Evolutionary conservation across 2,888 invertebrate genomes (phyloP).

Genomic region (Chloromyia formosa): DNA sequence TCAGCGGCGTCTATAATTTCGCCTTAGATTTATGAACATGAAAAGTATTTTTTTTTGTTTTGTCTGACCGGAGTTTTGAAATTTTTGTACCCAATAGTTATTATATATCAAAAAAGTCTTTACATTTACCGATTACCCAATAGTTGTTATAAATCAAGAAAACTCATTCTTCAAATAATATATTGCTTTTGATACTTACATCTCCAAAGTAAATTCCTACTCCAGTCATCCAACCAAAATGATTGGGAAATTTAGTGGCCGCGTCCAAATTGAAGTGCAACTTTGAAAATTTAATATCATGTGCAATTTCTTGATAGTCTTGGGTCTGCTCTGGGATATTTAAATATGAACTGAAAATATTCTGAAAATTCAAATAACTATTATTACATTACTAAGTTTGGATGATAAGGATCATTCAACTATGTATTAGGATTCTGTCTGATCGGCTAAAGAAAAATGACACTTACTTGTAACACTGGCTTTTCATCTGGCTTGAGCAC

Average conservation of each 20-base stretch:
- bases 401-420: no score
- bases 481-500: constrained; percentile 79
- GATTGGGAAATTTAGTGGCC: constrained; percentile 73
- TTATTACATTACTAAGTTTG: no score
- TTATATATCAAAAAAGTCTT: no score
- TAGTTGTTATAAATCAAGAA: no score
- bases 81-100: no score
- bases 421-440: no score
- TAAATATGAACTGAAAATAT: constrained; percentile 80
- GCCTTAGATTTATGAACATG: no score
- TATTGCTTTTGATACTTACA: constrained; percentile 64
- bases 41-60: no score
- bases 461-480: constrained; percentile 68
- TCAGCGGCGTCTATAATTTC: no score
- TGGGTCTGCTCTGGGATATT: constrained; percentile 71
- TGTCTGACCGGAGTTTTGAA: no score
- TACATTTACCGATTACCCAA: no score
- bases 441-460: no score
- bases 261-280: constrained; percentile 80
- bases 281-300: constrained; percentile 78
- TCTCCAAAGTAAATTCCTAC: constrained; percentile 83
- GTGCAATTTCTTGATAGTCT: constrained; percentile 77
- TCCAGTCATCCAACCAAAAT: constrained; percentile 89
- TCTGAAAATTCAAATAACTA: constrained; percentile 67
- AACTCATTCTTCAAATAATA: constrained; percentile 5